Percentiles rank a stretch among this genome's conserved stretches.
Evolutionary conservation across 2,113 vertebrate genomes (phyloP).

Genomic region (Rhinopomastus cyanomelas): DNA sequence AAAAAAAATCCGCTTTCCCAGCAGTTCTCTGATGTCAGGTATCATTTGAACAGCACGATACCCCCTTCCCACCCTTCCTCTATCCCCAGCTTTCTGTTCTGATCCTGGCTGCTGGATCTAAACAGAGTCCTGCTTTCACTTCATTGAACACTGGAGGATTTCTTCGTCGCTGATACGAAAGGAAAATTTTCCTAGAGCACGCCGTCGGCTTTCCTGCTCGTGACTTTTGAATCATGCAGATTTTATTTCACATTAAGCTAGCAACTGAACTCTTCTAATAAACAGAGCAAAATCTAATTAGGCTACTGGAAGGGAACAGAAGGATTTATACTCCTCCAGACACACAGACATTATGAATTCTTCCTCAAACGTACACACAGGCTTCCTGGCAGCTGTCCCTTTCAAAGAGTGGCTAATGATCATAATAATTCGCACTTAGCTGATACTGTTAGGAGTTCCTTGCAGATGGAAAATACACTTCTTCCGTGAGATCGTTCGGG

Average conservation of each 20-base stretch:
- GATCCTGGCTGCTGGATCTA: neutral
- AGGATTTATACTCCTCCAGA: slow-evolving; percentile 55
- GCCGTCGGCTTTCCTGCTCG: slow-evolving; percentile 43
- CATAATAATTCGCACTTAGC: slow-evolving; percentile 34
- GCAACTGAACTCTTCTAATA: slow-evolving; percentile 72
- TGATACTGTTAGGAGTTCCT: slow-evolving; percentile 29
- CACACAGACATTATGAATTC: slow-evolving; percentile 52
- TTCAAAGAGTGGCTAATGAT: slow-evolving; percentile 46
- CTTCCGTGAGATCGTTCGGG: slow-evolving; percentile 33
- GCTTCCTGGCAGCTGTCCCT: slow-evolving; percentile 44
- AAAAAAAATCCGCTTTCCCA: neutral
- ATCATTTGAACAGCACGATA: neutral
- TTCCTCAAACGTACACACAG: slow-evolving; percentile 27
- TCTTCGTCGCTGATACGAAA: slow-evolving; percentile 43
- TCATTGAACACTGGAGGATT: neutral
- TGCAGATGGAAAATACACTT: slow-evolving; percentile 53
- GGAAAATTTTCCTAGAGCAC: slow-evolving; percentile 53
- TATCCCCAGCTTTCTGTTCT: neutral
- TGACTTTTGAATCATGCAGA: slow-evolving; percentile 56
- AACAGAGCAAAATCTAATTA: slow-evolving; percentile 76
- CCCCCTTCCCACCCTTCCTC: neutral
- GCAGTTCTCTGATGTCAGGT: neutral
- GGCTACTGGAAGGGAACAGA: slow-evolving; percentile 62
- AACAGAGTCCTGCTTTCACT: slow-evolving; percentile 52
- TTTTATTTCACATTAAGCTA: slow-evolving; percentile 76